Evolutionary conservation across 2,888 invertebrate genomes (phyloP).

Genomic region (Parelbella ahira): DNA sequence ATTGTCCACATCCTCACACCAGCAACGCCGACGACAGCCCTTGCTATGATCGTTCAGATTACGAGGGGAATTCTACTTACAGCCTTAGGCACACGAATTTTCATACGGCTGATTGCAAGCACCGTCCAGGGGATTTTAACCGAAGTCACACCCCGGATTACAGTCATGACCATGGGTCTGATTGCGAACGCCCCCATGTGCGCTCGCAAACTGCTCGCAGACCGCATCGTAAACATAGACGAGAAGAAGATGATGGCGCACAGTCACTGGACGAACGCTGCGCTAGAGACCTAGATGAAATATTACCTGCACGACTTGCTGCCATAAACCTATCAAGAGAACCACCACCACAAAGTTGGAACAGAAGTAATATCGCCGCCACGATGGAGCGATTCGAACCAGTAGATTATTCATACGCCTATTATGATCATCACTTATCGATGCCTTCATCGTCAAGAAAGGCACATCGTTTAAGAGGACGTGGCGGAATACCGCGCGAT

Average conservation of each 20-base stretch:
- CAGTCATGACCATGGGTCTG: constrained; percentile 58
- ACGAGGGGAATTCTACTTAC: constrained; percentile 67
- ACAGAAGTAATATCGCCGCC: constrained; percentile 82
- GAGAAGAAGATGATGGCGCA: constrained; percentile 70
- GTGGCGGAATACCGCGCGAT: constrained; percentile 64
- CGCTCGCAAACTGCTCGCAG: constrained; percentile 66
- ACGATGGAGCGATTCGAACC: constrained; percentile 84
- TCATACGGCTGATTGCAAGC: constrained; percentile 66
- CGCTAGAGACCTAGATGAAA: constrained; percentile 74
- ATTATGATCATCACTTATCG: constrained; percentile 88
- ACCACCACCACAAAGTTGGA: constrained; percentile 78
- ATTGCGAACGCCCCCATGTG: constrained; percentile 59
- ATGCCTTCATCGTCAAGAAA: constrained; percentile 78
- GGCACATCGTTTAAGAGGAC: constrained; percentile 66
- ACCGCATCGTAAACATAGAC: constrained; percentile 58
- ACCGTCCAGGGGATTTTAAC: constrained; percentile 61
- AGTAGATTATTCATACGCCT: constrained; percentile 91
- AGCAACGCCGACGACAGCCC: constrained; percentile 72
- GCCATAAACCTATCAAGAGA: constrained; percentile 70
- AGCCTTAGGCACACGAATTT: constrained; percentile 64
- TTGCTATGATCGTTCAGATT: constrained; percentile 70
- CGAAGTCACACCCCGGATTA: constrained; percentile 73
- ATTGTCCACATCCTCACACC: constrained; percentile 70
- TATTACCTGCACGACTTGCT: constrained; percentile 72
- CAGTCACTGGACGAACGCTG: constrained; percentile 73